Evolutionary conservation across 2,797 vertebrate species (phyloP), one percentile per base, ranked within the genome.

Genomic region (Mormyrops attenuatus): DNA sequence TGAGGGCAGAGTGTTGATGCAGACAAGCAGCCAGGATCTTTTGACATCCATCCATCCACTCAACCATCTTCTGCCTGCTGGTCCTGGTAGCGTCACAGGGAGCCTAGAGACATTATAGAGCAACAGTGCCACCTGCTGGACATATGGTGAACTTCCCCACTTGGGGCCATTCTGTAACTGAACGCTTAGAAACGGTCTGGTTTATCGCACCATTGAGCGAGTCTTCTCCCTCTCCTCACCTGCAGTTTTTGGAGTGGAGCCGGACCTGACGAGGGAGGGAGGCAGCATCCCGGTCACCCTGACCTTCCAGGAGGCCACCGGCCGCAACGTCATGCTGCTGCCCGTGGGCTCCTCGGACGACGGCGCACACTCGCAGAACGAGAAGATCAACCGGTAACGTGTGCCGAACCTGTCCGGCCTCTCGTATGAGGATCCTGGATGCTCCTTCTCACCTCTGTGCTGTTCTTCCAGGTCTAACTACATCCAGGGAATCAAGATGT

Each of bases 361-460:
- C 0, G 98, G 98, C 0, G 99, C 99, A 34, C 98, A 99, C 93
- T 99, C 99, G 5, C 98, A 99, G 94, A 99, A 99, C 26, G 99
- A 99, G 90, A 99, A 99, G 91, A 73, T 99, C 88, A 99, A 99
- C 94, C 97, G 98, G 98, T 99, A 93, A 90, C 88, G 1, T 20
- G 9, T 5, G 73, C 38, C 38, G 73, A 41, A 41, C 26, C 15
- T 3, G 17, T 30, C 15, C 17, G 30, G 26, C 22, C 17, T 52
- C 30, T 3, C 34, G 2, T 47, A 8, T 20, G 73, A 80, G 3
- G 73, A 9, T 3, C 4, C 30, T 30, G 5, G 52, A 7, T 5
- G 26, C 5, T 11, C 30, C 66, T 17, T 17, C 73, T 80, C 41
- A 80, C 73, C 17, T 30, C 41, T n/a, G 73, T 9, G 38, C 73